phyloP scores from a whole-genome alignment of 1,140 invertebrate genomes.

The Adoxophyes honmai region DNA sequence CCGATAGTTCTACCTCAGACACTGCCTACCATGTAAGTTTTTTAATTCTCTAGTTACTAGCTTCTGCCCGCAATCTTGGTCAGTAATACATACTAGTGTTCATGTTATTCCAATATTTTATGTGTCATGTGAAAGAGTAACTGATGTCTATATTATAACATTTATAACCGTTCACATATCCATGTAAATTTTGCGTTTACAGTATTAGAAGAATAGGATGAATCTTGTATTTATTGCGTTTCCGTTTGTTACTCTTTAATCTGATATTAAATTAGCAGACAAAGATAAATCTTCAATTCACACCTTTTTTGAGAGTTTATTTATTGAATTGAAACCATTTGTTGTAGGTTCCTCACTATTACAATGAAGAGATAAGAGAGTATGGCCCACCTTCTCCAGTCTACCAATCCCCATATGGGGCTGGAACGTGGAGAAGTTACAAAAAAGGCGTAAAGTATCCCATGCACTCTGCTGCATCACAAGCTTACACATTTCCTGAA shows the following conservation, averaged over 20 bases:
- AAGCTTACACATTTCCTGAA: conserved; percentile 53
- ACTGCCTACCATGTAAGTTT: conserved; percentile 60
- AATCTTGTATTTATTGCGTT: too few relatives aligned
- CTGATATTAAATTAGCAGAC: too few relatives aligned
- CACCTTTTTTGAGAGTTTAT: neutral
- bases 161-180: too few relatives aligned
- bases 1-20: conserved; percentile 71
- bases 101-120: too few relatives aligned
- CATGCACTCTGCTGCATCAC: conserved; percentile 30
- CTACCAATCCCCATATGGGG: conserved; percentile 65
- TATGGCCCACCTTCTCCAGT: conserved; percentile 64
- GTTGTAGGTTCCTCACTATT: conserved; percentile 66
- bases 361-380: conserved; percentile 48
- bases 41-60: conserved; percentile 1
- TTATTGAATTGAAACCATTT: conserved; percentile 4
- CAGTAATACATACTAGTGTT: too few relatives aligned
- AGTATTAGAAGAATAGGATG: too few relatives aligned
- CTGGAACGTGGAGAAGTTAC: conserved; percentile 50
- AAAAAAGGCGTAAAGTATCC: conserved; percentile 46
- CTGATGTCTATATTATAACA: too few relatives aligned
- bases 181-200: too few relatives aligned
- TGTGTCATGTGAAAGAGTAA: too few relatives aligned
- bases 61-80: too few relatives aligned
- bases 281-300: too few relatives aligned
- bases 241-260: too few relatives aligned